Evolutionary conservation across 2,888 invertebrate genomes (phyloP), one percentile per base, ranked within the genome.

Genomic region (Macrophya annulata): DNA sequence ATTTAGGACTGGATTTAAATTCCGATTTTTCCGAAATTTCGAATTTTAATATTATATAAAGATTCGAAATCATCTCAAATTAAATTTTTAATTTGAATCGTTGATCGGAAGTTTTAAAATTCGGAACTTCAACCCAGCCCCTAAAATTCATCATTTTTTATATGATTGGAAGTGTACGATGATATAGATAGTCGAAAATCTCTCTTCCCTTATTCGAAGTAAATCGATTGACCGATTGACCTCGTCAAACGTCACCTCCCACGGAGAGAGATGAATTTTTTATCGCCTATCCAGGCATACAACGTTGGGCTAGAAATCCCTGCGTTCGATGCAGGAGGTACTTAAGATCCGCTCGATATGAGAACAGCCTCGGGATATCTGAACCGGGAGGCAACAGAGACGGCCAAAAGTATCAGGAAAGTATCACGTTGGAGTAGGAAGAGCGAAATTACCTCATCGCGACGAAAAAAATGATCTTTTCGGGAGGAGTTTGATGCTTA

Each of bases 281-380:
- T 81, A 81, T 81, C 81, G 62, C 43, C 62, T 62, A 59, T 59
- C 62, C 55, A 51, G 21, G n/a, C 62, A 21, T 51, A 62, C 83
- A 45, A 48, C 83, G 45, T 25, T 65, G 5, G 17, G 68, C 48
- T 81, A 77, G 65, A 68, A 31, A 83, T 83, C 83, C 43, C 48
- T 31, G 71, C 45, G 10, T 68, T 37, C 68, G 83, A 48, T 68
- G 83, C 83, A 83, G 82, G 65, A 82, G 43, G 51, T 59, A 83
- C 45, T 83, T 71, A 71, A 83, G 83, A 83, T 83, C 83, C 83
- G 43, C 21, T 83, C 83, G 83, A 83, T 83, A 68, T 43, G 31
- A 48, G 48, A 48, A 45, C 45, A 31, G 37, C 21, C 81, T 59
- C 15, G n/a, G 43, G 62, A 81, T 81, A 81, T 81, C 43, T 59